A percentile compares a stretch with the other conserved stretches of the same genome.
phyloP scores from a whole-genome alignment of 2,113 vertebrate genomes.

The Mirza zaza region DNA sequence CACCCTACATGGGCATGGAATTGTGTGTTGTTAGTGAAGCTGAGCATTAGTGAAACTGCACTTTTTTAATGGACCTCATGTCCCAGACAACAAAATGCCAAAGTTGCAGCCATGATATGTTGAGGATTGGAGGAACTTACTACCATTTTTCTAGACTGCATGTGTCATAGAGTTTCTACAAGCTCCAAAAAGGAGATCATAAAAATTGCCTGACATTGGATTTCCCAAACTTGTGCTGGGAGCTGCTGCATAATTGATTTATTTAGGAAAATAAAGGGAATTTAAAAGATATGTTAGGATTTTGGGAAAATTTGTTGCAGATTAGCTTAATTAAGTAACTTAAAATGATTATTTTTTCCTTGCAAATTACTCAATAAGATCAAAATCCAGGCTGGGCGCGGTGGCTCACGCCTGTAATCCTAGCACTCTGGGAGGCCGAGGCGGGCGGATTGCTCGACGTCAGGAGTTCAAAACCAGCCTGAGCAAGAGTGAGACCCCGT shows the following conservation, averaged over 20 bases:
- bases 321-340: slow-evolving; percentile 24
- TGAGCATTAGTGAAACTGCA: not conserved
- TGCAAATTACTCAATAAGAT: slow-evolving; percentile 41
- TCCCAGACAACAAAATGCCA: not conserved
- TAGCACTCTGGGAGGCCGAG: too few relatives aligned
- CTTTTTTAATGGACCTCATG: not conserved
- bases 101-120: not conserved
- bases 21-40: not conserved
- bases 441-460: too few relatives aligned
- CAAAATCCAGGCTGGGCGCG: too few relatives aligned
- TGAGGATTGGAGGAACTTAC: not conserved
- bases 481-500: too few relatives aligned
- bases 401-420: too few relatives aligned
- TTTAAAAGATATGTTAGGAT: not conserved
- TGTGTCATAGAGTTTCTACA: not conserved
- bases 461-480: too few relatives aligned
- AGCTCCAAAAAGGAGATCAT: not conserved
- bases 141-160: not conserved
- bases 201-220: not conserved
- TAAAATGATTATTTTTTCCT: slow-evolving; percentile 1
- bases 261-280: not conserved
- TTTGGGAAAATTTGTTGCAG: not conserved
- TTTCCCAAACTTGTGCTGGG: not conserved
- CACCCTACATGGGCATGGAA: not conserved
- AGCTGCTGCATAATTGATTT: not conserved